Evolutionary conservation across 2,888 invertebrate genomes (phyloP), one percentile per base, ranked within the genome.

Genomic region (Tetheella fluctuosa): DNA sequence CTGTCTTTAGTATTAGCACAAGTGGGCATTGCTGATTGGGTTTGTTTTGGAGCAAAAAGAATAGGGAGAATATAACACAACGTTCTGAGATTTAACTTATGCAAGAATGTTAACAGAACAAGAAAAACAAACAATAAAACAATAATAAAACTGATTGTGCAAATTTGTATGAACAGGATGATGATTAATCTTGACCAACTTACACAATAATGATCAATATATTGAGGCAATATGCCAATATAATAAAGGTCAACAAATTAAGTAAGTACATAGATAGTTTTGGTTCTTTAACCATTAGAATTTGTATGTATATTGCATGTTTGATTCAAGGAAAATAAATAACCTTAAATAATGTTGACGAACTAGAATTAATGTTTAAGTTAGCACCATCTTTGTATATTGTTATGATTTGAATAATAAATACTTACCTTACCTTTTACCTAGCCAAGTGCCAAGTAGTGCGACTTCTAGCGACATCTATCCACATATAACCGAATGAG

Each of bases 161-260:
- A 17, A 2, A 17, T 48, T 6, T 1, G 17, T 8, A 48, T 10
- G 20, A 48, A 42, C 37, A 42, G 42, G n/a, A 48, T 48, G 5
- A 39, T 20, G 20, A 10, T 20, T 48, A 48, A 48, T 20, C 20
- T 48, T 48, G 48, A 48, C 48, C 48, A 48, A 48, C 48, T 48
- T 48, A 20, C 48, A 2, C 48, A 48, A 48, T 48, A 20, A 48
- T 48, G 48, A 20, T 48, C 42, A 48, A 48, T 20, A 48, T 48
- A 42, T 42, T 42, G 20, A 48, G 48, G 48, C 48, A 20, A 10
- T 48, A 20, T 10, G 48, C 48, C 48, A 48, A 48, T 10, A 20
- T 48, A 17, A 48, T 48, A 20, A 8, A 20, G 10, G 20, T 20
- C 2, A 10, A 10, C 42, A 6, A 42, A 42, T n/a, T 20, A n/a